Percentiles rank a stretch among this genome's conserved stretches.
Conservation (phyloP, 2,888 invertebrate species). For the Drosophila differens region DNA sequence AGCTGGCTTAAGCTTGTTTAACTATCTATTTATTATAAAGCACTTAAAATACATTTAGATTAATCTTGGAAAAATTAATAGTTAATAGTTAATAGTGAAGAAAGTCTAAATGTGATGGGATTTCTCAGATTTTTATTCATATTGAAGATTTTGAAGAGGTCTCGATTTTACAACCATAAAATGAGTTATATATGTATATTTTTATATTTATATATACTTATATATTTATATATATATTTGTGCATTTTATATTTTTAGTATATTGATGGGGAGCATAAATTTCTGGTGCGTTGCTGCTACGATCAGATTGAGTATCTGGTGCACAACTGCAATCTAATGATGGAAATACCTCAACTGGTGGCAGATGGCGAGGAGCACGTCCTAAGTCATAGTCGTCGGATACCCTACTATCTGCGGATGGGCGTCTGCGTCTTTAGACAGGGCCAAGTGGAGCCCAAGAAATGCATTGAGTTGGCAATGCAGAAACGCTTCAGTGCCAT, state of each 20-base stretch:
- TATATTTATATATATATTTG: background rate
- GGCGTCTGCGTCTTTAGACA: constrained; percentile 70
- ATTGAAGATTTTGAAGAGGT: too few relatives aligned
- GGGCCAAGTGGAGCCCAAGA: constrained; percentile 75
- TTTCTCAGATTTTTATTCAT: too few relatives aligned
- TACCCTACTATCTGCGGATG: constrained; percentile 78
- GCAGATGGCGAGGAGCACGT: constrained; percentile 1
- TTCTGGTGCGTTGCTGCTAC: constrained; percentile 80
- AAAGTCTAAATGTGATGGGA: too few relatives aligned
- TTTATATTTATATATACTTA: too few relatives aligned
- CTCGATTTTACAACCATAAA: too few relatives aligned
- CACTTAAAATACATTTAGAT: background rate
- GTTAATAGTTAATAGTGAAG: too few relatives aligned
- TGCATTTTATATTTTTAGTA: constrained; percentile 57
- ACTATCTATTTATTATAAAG: background rate
- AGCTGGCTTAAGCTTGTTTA: background rate
- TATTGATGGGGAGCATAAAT: constrained; percentile 74
- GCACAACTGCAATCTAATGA: constrained; percentile 67
- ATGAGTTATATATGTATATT: too few relatives aligned
- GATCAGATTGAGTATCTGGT: constrained; percentile 78
- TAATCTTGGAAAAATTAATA: too few relatives aligned
- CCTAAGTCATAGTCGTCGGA: constrained; percentile 26
- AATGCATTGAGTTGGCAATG: constrained; percentile 75
- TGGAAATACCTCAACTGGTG: constrained; percentile 65
- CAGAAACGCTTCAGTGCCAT: constrained; percentile 72